Evolutionary conservation across 2,113 vertebrate genomes (phyloP).

Genomic region (Pseudopodoces humilis): DNA sequence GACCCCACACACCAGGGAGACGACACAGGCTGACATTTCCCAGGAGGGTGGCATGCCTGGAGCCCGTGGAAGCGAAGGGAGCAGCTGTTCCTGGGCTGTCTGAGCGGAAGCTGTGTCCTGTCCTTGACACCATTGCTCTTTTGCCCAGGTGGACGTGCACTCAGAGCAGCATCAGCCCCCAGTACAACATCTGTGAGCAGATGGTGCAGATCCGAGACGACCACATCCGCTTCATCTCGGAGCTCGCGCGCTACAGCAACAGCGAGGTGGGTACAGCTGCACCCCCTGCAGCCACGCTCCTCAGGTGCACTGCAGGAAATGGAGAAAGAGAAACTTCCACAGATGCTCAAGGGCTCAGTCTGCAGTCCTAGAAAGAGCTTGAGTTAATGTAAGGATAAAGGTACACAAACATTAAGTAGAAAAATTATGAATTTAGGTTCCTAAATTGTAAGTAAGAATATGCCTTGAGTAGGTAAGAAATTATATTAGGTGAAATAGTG

Average conservation of each 20-base stretch:
- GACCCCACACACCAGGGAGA: background rate
- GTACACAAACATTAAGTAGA: no score
- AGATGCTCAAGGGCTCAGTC: no score
- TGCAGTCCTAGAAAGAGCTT: no score
- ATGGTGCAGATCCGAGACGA: constrained; percentile 99
- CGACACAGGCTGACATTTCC: background rate
- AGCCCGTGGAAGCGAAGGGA: background rate
- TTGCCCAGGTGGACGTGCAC: constrained; percentile 95
- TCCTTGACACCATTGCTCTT: constrained; percentile 35
- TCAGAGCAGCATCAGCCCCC: constrained; percentile 97
- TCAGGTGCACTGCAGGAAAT: no score
- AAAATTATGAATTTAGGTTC: no score
- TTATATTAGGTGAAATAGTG: no score
- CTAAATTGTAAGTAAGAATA: no score
- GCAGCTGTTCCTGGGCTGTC: background rate
- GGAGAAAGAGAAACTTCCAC: no score
- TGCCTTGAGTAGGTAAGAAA: no score
- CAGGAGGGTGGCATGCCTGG: background rate
- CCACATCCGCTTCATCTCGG: constrained; percentile 99
- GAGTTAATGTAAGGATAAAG: no score
- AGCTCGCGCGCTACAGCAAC: constrained; percentile 98
- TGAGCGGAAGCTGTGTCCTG: background rate
- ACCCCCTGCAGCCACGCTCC: rapidly evolving
- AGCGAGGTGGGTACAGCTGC: constrained; percentile 80
- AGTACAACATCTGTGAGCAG: constrained; percentile 99